These are phyloP conservation scores for Chionoecetes opilio DNA, from an alignment of 1,140 invertebrate genomes.

Conservation along the genomic window DNA sequence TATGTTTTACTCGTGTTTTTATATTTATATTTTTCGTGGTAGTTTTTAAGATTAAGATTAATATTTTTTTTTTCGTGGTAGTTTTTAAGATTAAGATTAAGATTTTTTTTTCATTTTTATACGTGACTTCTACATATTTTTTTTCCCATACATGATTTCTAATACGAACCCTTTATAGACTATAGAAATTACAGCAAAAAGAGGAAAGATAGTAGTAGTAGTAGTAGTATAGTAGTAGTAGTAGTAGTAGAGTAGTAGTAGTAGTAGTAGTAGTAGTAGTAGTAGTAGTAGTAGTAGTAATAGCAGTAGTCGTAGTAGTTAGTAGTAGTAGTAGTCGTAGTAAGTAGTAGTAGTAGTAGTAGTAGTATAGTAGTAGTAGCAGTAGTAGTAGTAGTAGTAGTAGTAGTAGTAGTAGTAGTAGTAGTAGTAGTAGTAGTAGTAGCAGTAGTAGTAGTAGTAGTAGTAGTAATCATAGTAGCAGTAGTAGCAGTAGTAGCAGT, in stretches of 20 bases:
- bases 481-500: background rate
- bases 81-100: too few relatives aligned
- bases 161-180: background rate
- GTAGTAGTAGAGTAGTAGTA: constrained; percentile 11
- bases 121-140: background rate
- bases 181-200: too few relatives aligned
- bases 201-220: background rate
- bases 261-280: constrained; percentile 11
- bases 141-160: background rate
- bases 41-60: too few relatives aligned
- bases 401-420: constrained; percentile 12
- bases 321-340: too few relatives aligned
- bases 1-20: too few relatives aligned
- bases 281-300: constrained; percentile 12
- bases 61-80: too few relatives aligned
- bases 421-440: constrained; percentile 12
- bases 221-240: background rate
- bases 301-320: too few relatives aligned
- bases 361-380: background rate
- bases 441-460: background rate
- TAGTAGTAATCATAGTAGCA: background rate
- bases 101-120: background rate
- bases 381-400: constrained; percentile 11
- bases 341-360: background rate
- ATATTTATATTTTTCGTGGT: too few relatives aligned